Base-by-base conservation (phyloP, 2,888 invertebrate genomes). In the Vanessa cardui region DNA sequence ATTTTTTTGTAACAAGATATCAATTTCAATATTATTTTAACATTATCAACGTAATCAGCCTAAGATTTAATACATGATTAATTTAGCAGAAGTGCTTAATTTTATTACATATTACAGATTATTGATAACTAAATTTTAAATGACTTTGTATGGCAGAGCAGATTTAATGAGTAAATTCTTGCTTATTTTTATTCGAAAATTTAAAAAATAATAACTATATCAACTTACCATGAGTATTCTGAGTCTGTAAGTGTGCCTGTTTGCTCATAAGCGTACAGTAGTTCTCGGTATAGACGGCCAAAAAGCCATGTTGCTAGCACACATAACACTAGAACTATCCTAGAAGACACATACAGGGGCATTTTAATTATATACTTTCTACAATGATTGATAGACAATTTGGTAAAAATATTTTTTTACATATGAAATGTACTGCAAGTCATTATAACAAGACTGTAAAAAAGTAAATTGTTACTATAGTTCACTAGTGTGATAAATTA, bases 141-240 rank as follows among this genome's bases (percentile, higher is more conserved):
- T 39, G 9, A 12, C 39, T 39, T 12, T 12, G 4, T 3, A 4
- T 39, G 12, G 12, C 4, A 39, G 12, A 12, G 9, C 12, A 39
- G 12, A 39, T 12, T 9, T 4, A 39, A 39, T 39, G 0, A 9
- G 12, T 39, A 12, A 39, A 39, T 39, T 2, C 12, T 39, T 12
- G 12, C 12, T 39, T 39, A 39, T 39, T 39, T 12, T 39, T 1
- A 12, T 12, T 12, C 12, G 39, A 39, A 39, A 12, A 4, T 39
- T 12, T 39, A 12, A 12, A 9, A 39, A 44, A 58, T 60, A 46
- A 60, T 44, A 49, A n/a, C 47, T 21, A 58, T 12, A 21, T 21
- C 33, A 8, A 71, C 78, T 83, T 68, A 90, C 91, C 91, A 91
- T 68, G 90, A 87, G 65, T 88, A 91, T 54, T 90, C 87, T 9